Percentiles rank a stretch among this genome's conserved stretches.
Conservation (phyloP, 2,797 vertebrate genomes). For the Heteromormyrus szaboi region DNA sequence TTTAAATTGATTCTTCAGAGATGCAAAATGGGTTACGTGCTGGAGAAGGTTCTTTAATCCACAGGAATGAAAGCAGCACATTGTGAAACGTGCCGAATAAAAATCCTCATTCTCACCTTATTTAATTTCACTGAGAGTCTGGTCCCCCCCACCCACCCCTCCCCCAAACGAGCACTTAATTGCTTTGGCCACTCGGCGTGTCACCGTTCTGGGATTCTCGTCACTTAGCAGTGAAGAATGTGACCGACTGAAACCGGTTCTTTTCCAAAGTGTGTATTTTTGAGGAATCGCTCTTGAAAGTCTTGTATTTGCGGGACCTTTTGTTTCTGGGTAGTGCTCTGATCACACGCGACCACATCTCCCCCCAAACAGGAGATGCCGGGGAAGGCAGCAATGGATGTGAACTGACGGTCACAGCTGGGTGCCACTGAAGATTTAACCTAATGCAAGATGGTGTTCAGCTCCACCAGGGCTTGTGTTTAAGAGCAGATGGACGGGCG, state of each 20-base stretch:
- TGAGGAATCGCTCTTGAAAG: neutral
- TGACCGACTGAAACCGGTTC: neutral
- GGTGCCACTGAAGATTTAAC: neutral
- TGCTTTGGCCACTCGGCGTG: neutral
- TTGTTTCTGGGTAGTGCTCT: neutral
- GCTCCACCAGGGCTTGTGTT: neutral
- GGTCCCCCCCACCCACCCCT: neutral
- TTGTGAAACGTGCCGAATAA: neutral
- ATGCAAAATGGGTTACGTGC: neutral
- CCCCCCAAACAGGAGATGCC: neutral
- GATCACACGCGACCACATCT: neutral
- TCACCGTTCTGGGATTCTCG: neutral
- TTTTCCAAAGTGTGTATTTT: neutral
- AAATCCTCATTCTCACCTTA: neutral
- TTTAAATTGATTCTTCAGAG: slow-evolving; percentile 3
- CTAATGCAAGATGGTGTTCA: neutral
- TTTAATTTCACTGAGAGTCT: neutral
- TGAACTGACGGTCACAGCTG: neutral
- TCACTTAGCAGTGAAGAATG: neutral
- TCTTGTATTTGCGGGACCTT: neutral
- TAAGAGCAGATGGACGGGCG: neutral
- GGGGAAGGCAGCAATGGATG: neutral
- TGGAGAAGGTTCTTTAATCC: neutral
- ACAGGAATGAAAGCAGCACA: neutral
- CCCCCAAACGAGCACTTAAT: neutral